Conservation (phyloP, 37 sponge, comb jelly and placozoan species). For the Beroe ovata region DNA sequence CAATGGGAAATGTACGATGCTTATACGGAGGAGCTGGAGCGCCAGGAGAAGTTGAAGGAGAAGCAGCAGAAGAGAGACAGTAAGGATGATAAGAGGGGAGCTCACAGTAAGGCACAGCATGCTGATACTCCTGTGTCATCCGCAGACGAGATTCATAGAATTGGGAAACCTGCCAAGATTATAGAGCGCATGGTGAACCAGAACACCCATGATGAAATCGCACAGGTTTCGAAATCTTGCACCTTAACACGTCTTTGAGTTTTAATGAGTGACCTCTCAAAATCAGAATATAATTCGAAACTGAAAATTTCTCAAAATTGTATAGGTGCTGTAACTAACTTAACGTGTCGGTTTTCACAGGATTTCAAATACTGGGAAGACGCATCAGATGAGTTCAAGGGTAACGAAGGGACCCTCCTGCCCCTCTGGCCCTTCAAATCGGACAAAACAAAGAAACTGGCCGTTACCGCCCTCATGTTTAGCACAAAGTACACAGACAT, state of each 20-base stretch:
- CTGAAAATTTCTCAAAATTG: too few relatives aligned
- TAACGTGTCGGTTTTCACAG: not conserved
- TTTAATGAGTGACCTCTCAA: too few relatives aligned
- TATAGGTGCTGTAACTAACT: too few relatives aligned
- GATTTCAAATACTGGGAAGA: constrained; percentile 99
- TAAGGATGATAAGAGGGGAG: not conserved
- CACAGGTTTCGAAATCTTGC: too few relatives aligned
- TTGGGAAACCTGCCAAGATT: constrained; percentile 79
- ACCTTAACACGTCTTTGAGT: too few relatives aligned
- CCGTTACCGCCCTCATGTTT: constrained; percentile 85
- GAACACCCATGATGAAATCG: constrained; percentile 95
- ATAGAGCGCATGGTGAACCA: constrained; percentile 99
- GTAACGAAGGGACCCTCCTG: constrained; percentile 78
- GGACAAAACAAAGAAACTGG: constrained; percentile 80
- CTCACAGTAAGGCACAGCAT: not conserved
- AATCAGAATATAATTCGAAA: too few relatives aligned
- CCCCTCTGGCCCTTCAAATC: constrained; percentile 94
- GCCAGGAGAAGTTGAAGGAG: constrained; percentile 75
- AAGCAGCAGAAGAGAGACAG: constrained; percentile 41
- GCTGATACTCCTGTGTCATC: constrained; percentile 21
- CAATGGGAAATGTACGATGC: constrained; percentile 97
- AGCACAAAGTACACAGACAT: constrained; percentile 86
- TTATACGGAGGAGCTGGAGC: constrained; percentile 86
- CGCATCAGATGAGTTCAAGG: constrained; percentile 83
- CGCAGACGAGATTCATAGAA: constrained; percentile 77